Percentiles rank a stretch among this genome's conserved stretches.
These are phyloP conservation scores for Smittia aterrima DNA, from an alignment of 2,888 invertebrate species.

Conservation along the genomic window DNA sequence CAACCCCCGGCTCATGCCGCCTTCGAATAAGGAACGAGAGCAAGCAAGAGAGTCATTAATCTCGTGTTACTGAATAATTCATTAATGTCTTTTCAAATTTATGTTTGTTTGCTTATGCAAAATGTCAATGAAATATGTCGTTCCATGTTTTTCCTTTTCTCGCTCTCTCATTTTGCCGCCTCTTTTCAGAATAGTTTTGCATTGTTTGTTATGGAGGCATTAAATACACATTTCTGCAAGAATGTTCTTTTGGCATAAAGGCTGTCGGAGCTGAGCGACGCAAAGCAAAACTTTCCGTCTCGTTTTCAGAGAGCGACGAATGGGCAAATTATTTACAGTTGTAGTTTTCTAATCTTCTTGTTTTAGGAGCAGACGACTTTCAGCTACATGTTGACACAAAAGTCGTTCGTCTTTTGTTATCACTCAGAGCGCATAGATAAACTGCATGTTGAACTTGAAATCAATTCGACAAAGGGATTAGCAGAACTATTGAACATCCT, in stretches of 20 bases:
- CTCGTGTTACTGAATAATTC: conserved; percentile 41
- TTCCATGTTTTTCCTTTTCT: conserved; percentile 8
- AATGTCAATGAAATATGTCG: conserved; percentile 42
- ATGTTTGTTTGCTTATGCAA: conserved; percentile 37
- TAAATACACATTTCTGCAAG: conserved; percentile 22
- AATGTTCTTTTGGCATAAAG: background rate
- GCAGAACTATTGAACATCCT: background rate
- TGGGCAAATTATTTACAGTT: conserved; percentile 15
- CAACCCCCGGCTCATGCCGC: background rate
- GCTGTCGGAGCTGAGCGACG: background rate
- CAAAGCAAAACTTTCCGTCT: background rate
- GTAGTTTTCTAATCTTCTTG: background rate
- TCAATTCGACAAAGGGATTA: background rate
- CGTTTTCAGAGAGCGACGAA: background rate
- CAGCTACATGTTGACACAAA: background rate
- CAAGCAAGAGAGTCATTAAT: conserved; percentile 41
- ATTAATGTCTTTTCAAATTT: conserved; percentile 40
- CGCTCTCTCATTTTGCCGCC: conserved; percentile 22
- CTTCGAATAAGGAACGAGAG: background rate
- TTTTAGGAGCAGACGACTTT: background rate
- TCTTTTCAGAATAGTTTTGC: conserved; percentile 18
- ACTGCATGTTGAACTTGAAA: background rate
- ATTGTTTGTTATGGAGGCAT: conserved; percentile 5
- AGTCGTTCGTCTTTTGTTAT: background rate
- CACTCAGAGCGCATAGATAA: background rate